phyloP scores from a whole-genome alignment of 1,140 invertebrate genomes.

The Bombus confusus region DNA sequence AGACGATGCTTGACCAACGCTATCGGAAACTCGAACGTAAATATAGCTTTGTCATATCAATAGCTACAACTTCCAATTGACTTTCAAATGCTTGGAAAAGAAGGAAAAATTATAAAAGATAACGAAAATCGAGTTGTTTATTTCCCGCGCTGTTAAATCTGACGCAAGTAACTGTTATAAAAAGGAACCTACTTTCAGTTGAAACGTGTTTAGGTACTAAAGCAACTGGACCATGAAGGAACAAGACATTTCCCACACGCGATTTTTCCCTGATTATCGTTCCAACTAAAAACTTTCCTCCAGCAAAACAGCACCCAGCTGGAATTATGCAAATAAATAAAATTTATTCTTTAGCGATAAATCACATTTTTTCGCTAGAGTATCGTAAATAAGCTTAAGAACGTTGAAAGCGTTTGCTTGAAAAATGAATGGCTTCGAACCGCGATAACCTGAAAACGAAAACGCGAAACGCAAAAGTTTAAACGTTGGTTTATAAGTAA shows the following conservation, averaged over 20 bases:
- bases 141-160: not conserved
- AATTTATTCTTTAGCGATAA: not conserved
- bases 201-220: conserved; percentile 21
- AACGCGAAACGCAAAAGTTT: too few relatives aligned
- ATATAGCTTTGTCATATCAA: not conserved
- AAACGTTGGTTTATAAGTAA: not conserved
- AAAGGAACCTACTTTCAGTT: not conserved
- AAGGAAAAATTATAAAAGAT: not conserved
- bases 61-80: not conserved
- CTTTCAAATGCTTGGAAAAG: not conserved
- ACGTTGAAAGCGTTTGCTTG: not conserved
- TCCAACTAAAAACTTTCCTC: not conserved
- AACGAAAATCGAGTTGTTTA: not conserved
- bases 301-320: not conserved
- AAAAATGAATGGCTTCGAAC: too few relatives aligned
- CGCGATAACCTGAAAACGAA: too few relatives aligned
- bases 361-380: not conserved
- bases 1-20: not conserved
- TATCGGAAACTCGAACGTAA: not conserved
- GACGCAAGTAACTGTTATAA: conserved; percentile 14
- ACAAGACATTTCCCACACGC: conserved; percentile 1
- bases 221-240: conserved; percentile 28
- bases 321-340: not conserved
- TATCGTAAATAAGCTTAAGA: not conserved
- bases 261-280: not conserved